A percentile compares a stretch with the other conserved stretches of the same genome.
These are phyloP conservation scores for Lepidocyrtinus sp. DNA, from an alignment of 2,888 invertebrate genomes.

Conservation along the genomic window DNA sequence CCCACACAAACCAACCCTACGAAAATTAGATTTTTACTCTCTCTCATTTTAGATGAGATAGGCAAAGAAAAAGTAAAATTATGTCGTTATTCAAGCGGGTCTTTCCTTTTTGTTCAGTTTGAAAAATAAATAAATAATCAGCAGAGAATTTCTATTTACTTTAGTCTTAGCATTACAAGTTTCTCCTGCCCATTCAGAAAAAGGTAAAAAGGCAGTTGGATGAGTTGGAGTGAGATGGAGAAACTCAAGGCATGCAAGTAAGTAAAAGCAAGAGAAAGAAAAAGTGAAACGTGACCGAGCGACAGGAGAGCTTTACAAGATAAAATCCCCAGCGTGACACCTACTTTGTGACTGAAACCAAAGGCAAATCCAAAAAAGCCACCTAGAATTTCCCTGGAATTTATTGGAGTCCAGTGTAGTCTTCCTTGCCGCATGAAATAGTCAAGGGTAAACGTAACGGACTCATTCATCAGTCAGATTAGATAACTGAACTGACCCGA, in stretches of 20 bases:
- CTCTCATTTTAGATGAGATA: background rate
- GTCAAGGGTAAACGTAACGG: background rate
- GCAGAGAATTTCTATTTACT: slow-evolving; percentile 4
- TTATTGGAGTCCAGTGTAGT: background rate
- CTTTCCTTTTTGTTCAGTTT: background rate
- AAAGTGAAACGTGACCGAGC: slow-evolving; percentile 36
- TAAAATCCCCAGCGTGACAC: background rate
- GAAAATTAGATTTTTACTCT: slow-evolving; percentile 4
- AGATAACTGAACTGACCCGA: slow-evolving; percentile 44
- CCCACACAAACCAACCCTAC: slow-evolving; percentile 24
- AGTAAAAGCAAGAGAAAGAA: slow-evolving; percentile 12
- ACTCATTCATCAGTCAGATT: slow-evolving; percentile 25
- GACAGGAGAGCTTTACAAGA: background rate
- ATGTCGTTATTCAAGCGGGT: background rate
- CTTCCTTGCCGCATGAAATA: background rate
- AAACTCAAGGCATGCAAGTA: background rate
- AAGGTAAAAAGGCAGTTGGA: background rate
- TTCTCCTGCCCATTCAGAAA: background rate
- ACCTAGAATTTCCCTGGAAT: slow-evolving; percentile 12
- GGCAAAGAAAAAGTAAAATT: background rate
- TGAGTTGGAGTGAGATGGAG: background rate
- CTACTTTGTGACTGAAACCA: background rate
- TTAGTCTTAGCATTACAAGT: background rate
- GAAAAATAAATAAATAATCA: slow-evolving; percentile 10
- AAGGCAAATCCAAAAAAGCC: slow-evolving; percentile 11